Percentiles rank a stretch among this genome's conserved stretches.
phyloP scores from a whole-genome alignment of 2,888 invertebrate species.

The Phytoseiulus persimilis region DNA sequence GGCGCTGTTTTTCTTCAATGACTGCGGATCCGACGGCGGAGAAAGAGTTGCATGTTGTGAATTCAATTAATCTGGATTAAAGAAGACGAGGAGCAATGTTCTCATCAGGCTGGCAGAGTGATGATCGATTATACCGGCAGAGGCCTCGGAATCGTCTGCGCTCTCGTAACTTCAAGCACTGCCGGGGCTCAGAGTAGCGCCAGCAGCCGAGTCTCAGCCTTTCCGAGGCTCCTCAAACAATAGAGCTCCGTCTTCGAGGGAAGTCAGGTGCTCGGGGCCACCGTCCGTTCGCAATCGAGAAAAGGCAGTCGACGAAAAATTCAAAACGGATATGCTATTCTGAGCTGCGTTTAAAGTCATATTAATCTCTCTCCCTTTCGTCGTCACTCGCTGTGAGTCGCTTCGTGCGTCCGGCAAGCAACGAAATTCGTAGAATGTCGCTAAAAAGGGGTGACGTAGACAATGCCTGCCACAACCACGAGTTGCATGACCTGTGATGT shows the following conservation, averaged over 20 bases:
- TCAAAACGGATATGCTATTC: neutral
- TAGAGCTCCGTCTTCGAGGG: neutral
- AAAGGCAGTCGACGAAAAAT: neutral
- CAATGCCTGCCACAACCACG: neutral
- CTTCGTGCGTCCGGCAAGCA: neutral
- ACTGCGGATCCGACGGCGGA: neutral
- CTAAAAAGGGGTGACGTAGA: neutral
- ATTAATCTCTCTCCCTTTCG: neutral
- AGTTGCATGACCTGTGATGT: neutral
- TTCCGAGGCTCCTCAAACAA: neutral
- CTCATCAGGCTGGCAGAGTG: neutral
- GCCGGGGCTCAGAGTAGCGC: too few relatives aligned
- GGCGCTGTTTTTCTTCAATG: neutral
- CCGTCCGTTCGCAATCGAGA: neutral
- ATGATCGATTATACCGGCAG: neutral
- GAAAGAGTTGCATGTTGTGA: neutral
- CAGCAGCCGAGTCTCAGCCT: neutral
- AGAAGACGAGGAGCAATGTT: neutral
- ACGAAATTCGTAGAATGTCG: constrained; percentile 5
- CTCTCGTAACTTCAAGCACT: neutral
- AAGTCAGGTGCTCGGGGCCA: constrained; percentile 5
- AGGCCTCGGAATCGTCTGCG: neutral
- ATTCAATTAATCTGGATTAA: neutral
- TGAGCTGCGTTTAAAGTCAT: neutral
- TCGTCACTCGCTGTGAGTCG: neutral